These are phyloP conservation scores for Onychostruthus taczanowskii DNA, from an alignment of 2,113 vertebrate genomes.

Conservation along the genomic window DNA sequence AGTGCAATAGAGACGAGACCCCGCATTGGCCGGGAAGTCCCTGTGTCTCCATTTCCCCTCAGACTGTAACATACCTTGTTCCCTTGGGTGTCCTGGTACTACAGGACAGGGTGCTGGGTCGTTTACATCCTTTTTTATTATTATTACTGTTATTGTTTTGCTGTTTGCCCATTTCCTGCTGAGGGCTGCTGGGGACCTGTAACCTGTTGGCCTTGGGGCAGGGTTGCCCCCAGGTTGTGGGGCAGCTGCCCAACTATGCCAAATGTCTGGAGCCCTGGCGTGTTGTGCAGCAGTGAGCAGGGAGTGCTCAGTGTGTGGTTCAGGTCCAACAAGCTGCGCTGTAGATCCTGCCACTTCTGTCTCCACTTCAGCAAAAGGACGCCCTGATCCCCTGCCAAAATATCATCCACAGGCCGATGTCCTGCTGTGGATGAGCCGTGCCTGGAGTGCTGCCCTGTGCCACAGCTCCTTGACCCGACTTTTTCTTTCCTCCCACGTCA, in stretches of 20 bases:
- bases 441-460: neutral
- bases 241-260: neutral
- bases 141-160: neutral
- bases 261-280: neutral
- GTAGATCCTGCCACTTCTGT: rapidly evolving
- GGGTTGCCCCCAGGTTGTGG: neutral
- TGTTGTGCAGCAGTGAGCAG: rapidly evolving
- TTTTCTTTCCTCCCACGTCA: rapidly evolving
- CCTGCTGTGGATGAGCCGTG: rapidly evolving
- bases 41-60: slow-evolving; percentile 53
- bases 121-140: neutral
- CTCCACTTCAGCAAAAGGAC: neutral
- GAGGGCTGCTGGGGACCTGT: neutral
- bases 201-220: neutral
- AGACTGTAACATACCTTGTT: slow-evolving; percentile 26
- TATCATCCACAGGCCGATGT: rapidly evolving
- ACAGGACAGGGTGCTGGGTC: slow-evolving; percentile 10
- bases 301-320: rapidly evolving
- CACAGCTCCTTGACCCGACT: neutral
- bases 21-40: neutral
- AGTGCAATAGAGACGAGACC: slow-evolving; percentile 69
- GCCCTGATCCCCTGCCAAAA: neutral
- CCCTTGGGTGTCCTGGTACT: slow-evolving; percentile 9
- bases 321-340: rapidly evolving
- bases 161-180: neutral